Evolutionary conservation across 2,888 invertebrate species (phyloP), one percentile per base, ranked within the genome.

Genomic region (Axea sp.): DNA sequence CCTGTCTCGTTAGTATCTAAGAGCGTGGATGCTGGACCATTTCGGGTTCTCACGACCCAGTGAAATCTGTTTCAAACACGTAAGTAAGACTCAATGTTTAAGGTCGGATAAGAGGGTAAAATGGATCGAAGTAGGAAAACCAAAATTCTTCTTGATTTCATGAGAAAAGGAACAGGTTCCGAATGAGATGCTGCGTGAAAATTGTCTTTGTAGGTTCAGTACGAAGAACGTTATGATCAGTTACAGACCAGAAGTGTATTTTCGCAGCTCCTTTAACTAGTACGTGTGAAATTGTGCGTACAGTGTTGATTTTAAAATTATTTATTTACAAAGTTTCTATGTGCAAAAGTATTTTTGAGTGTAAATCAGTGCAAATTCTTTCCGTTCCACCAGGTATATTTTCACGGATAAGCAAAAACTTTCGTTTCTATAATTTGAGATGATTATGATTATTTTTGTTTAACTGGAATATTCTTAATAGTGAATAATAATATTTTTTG

Each of bases 41-140:
- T 71, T 60, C 22, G 67, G 24, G 77, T 86, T 87, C 87, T 86
- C 87, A 86, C 86, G 87, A 77, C 80, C 73, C 71, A 76, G 76
- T 74, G 77, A 79, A 80, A 67, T 62, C 80, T 80, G 77, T 80
- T 81, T 80, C 79, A 9, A n/a, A 53, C 51, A 31, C 31, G 60
- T 67, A 53, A 33, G 51, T 64, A 55, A 71, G 74, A 49, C 68
- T 51, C 30, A 33, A 35, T 41, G 59, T 57, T 26, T 19, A 12
- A 45, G 73, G 59, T 49, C 35, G 64, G 64, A 67, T 77, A 76
- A 77, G 69, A 71, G 73, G 73, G 69, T 43, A 37, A 47, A 57
- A 76, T 33, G 47, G 53, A 68, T 77, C 78, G 65, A 71, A 77
- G 81, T 77, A 77, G 59, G 69, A 76, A 77, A 76, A 80, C 65